These are phyloP conservation scores for Heliconius hermathena DNA, from an alignment of 1,140 invertebrate genomes.

Conservation along the genomic window DNA sequence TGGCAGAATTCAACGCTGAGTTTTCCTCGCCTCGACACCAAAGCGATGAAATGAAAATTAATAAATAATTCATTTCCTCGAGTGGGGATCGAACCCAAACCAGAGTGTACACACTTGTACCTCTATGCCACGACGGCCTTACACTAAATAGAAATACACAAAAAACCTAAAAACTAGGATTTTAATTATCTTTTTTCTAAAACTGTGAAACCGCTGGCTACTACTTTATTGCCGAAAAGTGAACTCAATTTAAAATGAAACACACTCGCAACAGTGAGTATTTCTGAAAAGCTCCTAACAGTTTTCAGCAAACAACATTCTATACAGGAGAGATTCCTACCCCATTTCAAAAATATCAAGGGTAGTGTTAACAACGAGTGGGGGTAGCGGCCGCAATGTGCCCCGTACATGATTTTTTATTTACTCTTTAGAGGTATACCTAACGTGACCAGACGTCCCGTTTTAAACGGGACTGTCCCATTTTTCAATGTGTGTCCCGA, in stretches of 20 bases:
- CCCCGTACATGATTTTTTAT: conserved; percentile 60
- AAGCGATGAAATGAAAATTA: no score
- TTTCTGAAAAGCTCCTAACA: conserved; percentile 39
- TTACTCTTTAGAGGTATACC: conserved; percentile 53
- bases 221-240: conserved; percentile 35
- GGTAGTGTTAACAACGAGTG: conserved; percentile 64
- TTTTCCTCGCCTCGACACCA: no score
- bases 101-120: no score
- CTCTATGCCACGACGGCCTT: no score
- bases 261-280: conserved; percentile 25
- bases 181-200: background rate
- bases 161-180: background rate
- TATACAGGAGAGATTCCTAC: conserved; percentile 37
- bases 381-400: conserved; percentile 56
- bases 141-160: conserved; percentile 1
- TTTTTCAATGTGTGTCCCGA: no score
- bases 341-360: conserved; percentile 62
- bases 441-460: no score
- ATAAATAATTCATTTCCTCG: no score
- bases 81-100: no score
- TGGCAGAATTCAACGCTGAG: no score
- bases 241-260: conserved; percentile 41
- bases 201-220: conserved; percentile 29
- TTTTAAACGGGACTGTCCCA: no score
- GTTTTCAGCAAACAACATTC: conserved; percentile 44